Evolutionary conservation across 2,113 vertebrate species (phyloP), one percentile per base, ranked within the genome.

Genomic region (Cottus gobio): DNA sequence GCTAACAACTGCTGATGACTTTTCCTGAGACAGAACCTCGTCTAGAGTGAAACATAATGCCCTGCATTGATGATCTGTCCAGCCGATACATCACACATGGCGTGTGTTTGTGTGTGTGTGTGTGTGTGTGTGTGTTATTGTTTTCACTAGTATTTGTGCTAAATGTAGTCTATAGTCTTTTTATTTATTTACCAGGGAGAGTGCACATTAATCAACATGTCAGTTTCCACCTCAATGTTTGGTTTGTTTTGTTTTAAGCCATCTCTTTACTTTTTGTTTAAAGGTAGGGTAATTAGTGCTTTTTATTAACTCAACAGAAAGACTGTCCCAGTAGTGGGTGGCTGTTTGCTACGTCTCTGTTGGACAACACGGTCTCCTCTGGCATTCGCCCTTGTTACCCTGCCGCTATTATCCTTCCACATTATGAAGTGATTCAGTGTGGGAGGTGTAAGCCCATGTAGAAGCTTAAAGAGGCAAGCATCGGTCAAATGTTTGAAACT

Each of bases 21-120:
- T 95, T 92, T 91, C 90, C 92, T 88, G 91, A 91, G 79, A 86
- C 64, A 12, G 82, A 61, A 70, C 75, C 1, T 86, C 86, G 84
- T 85, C 79, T 77, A 72, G 77, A 83, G 61, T 88, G 84, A 92
- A 93, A 92, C 26, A 1, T 77, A 81, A 87, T 65, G 46, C 68
- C 82, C 62, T 50, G 65, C 73, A 22, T 68, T 72, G 80, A 78
- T 57, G 50, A 77, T 15, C 71, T 81, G 80, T 77, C 71, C 61
- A 78, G 58, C 66, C 79, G 69, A 80, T 75, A 73, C 52, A 71
- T 66, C 71, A 28, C 62, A 44, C 62, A 36, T 77, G 56, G 5
- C 26, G 37, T 62, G 31, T 62, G 18, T 36, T 20, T 57, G 26
- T 30, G 56, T 57, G 20, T 11, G 31, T 22, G 18, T 34, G 58